Conservation (phyloP, 1,140 invertebrate species). For the Leptestheria dahalacensis region DNA sequence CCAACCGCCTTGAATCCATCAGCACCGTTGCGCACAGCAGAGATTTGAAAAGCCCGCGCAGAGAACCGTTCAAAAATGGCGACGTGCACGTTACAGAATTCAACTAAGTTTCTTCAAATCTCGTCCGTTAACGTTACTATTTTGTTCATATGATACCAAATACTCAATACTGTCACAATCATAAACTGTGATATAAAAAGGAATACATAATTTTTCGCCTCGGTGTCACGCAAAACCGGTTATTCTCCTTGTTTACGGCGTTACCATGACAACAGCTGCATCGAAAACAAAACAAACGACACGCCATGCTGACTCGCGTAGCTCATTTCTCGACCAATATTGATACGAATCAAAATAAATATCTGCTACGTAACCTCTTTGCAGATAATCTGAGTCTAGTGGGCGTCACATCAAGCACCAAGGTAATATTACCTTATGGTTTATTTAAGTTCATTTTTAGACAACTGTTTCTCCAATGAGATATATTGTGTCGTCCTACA, state of each 20-base stretch:
- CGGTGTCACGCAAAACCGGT: too few species aligned
- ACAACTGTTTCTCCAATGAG: too few species aligned
- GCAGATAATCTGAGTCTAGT: background rate
- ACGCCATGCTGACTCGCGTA: background rate
- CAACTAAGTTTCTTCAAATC: background rate
- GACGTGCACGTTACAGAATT: background rate
- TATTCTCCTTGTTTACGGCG: too few species aligned
- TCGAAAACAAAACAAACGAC: background rate
- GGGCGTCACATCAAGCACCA: background rate
- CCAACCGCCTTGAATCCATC: slow-evolving; percentile 2
- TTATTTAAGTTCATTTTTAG: background rate
- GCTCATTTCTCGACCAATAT: background rate
- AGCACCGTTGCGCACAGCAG: background rate
- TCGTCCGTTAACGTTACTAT: too few species aligned
- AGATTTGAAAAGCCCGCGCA: background rate
- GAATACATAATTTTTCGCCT: too few species aligned
- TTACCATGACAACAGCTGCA: background rate
- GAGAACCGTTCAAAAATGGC: background rate
- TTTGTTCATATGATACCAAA: too few species aligned
- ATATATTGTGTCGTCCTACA: background rate
- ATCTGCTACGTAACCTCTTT: background rate
- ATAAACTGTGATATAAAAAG: too few species aligned
- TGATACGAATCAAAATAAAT: background rate
- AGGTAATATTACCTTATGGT: background rate
- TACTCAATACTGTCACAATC: too few species aligned